A percentile compares a stretch with the other conserved stretches of the same genome.
phyloP scores from a whole-genome alignment of 2,113 vertebrate species.

The Tyto alba region DNA sequence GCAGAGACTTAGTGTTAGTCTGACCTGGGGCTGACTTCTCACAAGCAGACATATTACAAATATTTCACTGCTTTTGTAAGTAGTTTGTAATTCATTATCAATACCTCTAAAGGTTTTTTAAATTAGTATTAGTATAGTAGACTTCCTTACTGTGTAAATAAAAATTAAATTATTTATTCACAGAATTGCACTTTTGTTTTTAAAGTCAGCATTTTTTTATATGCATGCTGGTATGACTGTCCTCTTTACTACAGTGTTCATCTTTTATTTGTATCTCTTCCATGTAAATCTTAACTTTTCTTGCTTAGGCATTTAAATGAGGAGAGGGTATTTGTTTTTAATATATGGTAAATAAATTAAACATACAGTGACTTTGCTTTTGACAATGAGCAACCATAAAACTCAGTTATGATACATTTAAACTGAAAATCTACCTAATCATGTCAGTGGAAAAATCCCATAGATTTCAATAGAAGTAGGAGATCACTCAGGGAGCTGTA shows the following conservation, averaged over 20 bases:
- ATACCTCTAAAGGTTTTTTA: not conserved
- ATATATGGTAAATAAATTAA: not conserved
- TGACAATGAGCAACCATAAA: not conserved
- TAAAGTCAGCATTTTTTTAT: not conserved
- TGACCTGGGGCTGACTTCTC: not conserved
- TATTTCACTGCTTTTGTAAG: not conserved
- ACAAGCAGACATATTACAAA: not conserved
- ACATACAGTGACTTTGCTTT: not conserved
- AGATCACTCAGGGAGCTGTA: not conserved
- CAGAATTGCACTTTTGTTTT: not conserved
- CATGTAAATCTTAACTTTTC: not conserved
- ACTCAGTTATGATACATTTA: not conserved
- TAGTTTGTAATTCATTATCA: not conserved
- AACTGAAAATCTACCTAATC: not conserved
- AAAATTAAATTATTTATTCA: not conserved
- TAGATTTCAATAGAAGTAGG: not conserved
- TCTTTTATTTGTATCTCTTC: not conserved
- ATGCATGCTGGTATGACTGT: not conserved
- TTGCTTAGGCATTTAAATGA: not conserved
- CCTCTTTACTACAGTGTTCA: not conserved
- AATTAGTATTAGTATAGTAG: not conserved
- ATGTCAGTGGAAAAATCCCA: not conserved
- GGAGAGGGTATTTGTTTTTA: not conserved
- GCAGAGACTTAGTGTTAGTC: not conserved
- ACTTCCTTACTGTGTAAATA: not conserved